phyloP scores from a whole-genome alignment of 2,797 vertebrate genomes.

The Pithecia hirsuta region DNA sequence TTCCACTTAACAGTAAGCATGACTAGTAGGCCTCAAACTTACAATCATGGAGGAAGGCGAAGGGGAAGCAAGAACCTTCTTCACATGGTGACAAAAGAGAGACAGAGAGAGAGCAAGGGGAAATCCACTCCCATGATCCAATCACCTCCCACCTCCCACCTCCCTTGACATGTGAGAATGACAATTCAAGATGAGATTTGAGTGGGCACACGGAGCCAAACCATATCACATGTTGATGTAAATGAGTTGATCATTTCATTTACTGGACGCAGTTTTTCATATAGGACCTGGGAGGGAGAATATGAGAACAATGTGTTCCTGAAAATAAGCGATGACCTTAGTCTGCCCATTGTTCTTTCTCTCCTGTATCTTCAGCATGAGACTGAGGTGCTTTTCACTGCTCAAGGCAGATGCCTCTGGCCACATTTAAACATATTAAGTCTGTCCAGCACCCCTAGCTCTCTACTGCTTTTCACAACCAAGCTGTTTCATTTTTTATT shows the following conservation, averaged over 20 bases:
- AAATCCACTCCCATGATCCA: no score
- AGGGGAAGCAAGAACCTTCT: no score
- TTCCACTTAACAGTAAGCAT: no score
- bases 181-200: no score
- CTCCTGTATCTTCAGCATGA: not conserved
- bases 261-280: not conserved
- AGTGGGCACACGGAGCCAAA: no score
- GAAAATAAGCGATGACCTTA: not conserved
- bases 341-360: not conserved
- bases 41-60: no score
- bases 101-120: no score
- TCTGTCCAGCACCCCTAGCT: not conserved
- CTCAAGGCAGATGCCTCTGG: not conserved
- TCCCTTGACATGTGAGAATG: no score
- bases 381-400: not conserved
- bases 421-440: not conserved
- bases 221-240: not conserved
- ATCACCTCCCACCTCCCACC: no score
- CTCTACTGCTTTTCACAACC: not conserved
- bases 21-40: no score
- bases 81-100: no score
- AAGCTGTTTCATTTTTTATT: not conserved
- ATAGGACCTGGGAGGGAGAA: not conserved
- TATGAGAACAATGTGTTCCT: not conserved
- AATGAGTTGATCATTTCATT: not conserved